Conservation (phyloP, 2,113 vertebrate genomes). For the Picathartes gymnocephalus region DNA sequence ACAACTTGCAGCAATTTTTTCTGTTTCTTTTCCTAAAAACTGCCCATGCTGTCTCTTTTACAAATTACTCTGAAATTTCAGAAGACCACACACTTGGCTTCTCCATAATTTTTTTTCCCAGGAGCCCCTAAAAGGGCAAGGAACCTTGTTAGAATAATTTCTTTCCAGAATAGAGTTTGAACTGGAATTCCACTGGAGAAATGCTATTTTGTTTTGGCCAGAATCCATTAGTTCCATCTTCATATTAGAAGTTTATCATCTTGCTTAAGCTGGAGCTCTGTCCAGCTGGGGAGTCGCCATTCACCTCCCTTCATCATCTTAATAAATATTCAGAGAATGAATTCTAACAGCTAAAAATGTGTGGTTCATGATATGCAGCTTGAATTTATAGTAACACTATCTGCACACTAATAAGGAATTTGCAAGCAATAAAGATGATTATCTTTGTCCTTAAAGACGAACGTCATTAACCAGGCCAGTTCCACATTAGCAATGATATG, state of each 20-base stretch:
- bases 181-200: conserved; percentile 68
- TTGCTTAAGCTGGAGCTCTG: conserved; percentile 50
- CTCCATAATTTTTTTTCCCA: conserved; percentile 42
- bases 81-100: conserved; percentile 74
- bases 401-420: conserved; percentile 67
- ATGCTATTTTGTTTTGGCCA: conserved; percentile 67
- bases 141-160: conserved; percentile 39
- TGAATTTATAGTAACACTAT: conserved; percentile 72
- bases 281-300: conserved; percentile 72
- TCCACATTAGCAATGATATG: conserved; percentile 33
- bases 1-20: conserved; percentile 56
- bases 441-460: conserved; percentile 67
- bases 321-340: conserved; percentile 69
- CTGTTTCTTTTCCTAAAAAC: conserved; percentile 64
- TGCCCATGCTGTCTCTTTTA: conserved; percentile 50
- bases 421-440: conserved; percentile 65
- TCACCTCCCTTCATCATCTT: conserved; percentile 43
- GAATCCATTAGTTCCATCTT: conserved; percentile 76
- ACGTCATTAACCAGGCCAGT: conserved; percentile 25
- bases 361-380: conserved; percentile 53
- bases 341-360: conserved; percentile 66
- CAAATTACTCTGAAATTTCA: conserved; percentile 68
- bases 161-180: conserved; percentile 67
- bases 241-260: conserved; percentile 73
- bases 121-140: conserved; percentile 59